phyloP scores from a whole-genome alignment of 1,140 invertebrate genomes.

The Hydropsyche tenuis region DNA sequence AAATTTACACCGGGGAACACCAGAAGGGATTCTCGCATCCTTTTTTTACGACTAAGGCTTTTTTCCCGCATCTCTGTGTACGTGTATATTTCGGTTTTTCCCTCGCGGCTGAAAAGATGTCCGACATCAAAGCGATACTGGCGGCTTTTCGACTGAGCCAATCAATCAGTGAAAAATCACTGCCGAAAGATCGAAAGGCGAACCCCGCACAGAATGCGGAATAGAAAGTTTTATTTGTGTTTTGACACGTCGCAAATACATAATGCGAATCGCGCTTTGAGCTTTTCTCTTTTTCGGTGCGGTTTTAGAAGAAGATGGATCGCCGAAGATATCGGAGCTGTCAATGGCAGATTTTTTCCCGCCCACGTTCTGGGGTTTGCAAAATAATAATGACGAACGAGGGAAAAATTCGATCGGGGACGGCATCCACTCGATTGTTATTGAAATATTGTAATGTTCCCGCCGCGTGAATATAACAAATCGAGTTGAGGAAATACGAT shows the following conservation, averaged over 20 bases:
- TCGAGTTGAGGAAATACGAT: not conserved
- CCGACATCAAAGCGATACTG: constrained; percentile 24
- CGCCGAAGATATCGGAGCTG: constrained; percentile 4
- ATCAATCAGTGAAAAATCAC: constrained; percentile 17
- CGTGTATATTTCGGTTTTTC: not conserved
- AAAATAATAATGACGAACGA: constrained; percentile 16
- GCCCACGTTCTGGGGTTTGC: not conserved
- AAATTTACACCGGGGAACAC: constrained; percentile 23
- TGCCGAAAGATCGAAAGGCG: not conserved
- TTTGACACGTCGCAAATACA: not conserved
- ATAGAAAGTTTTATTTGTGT: constrained; percentile 8
- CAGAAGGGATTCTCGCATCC: not conserved
- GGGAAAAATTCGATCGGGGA: constrained; percentile 9
- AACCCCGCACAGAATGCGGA: not conserved
- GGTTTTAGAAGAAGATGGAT: constrained; percentile 14
- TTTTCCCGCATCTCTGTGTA: not conserved
- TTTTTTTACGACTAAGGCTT: not conserved
- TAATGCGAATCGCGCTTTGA: no score
- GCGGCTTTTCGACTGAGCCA: constrained; percentile 11
- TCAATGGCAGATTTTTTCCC: constrained; percentile 2
- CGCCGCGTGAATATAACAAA: not conserved
- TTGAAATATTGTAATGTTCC: constrained; percentile 9
- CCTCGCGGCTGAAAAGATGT: constrained; percentile 8
- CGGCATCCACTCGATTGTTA: constrained; percentile 10
- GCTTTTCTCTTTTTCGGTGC: not conserved